phyloP scores from a whole-genome alignment of 2,113 vertebrate genomes.

The Notechis scutatus region DNA sequence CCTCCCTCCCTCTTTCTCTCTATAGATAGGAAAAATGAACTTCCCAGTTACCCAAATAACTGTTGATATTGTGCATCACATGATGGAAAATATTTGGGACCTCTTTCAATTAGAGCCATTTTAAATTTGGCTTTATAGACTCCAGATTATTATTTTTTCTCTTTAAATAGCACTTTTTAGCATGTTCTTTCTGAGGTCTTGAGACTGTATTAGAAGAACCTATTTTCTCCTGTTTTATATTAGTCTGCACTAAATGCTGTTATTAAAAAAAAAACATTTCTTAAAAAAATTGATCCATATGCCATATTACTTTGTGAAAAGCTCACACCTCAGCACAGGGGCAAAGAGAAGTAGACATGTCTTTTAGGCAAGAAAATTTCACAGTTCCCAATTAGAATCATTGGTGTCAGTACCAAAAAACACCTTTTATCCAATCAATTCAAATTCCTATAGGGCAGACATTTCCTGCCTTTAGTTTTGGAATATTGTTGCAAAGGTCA shows the following conservation, averaged over 20 bases:
- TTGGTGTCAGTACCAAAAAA: not conserved
- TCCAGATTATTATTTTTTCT: not conserved
- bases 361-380: not conserved
- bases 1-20: not conserved
- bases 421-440: rapidly evolving
- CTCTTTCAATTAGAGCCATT: conserved; percentile 11
- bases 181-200: not conserved
- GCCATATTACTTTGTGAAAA: not conserved
- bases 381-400: rapidly evolving
- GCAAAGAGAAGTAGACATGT: conserved; percentile 27
- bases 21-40: not conserved
- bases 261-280: conserved; percentile 45
- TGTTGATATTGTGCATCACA: not conserved
- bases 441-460: rapidly evolving
- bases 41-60: not conserved
- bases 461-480: not conserved
- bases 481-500: not conserved
- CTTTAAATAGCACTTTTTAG: not conserved
- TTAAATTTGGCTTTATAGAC: not conserved
- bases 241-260: conserved; percentile 32
- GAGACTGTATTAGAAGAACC: conserved; percentile 24
- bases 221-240: conserved; percentile 38
- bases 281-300: not conserved
- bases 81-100: not conserved
- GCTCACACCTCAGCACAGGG: conserved; percentile 25